Base-by-base conservation (phyloP, 2,797 vertebrate genomes). In the Distichodus sexfasciatus region DNA sequence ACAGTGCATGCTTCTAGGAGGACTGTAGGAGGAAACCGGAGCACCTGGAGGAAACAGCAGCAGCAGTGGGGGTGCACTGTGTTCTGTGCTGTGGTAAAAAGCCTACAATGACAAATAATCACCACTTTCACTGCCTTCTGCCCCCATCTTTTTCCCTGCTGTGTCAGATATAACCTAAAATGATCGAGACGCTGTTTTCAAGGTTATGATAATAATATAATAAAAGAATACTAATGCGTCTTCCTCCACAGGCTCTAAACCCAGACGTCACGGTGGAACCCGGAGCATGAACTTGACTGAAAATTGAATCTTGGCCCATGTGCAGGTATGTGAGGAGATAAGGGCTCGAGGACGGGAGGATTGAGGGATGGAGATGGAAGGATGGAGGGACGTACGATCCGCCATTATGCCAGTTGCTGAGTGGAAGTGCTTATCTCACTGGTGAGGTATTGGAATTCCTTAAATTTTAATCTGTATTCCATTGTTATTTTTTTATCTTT, bases 271-370 rank as follows among this genome's bases (percentile, higher is more conserved):
- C 23, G 41, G 26, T 60, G 26, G 10, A 51, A 72, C 68, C 51
- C 47, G 48, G 48, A 76, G 66, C 50, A 5, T 19, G 26, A 66
- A 68, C 69, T 75, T 44, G n/a, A 24, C 54, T 55, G 59, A 77
- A 78, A 79, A 80, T 79, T 69, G 65, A 82, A 81, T 74, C 67
- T 59, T 66, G 66, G 50, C 59, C 59, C 59, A 9, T 60, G 41
- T 73, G 58, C 55, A 65, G 65, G 50, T 71, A 12, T 74, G 41
- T 64, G 28, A 75, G 43, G 53, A 75, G 55, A 81, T 69, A 80
- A 79, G 58, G 65, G 36, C 33, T 66, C 44, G 44, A 69, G 55
- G n/a, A n/a, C n/a, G n/a, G n/a, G n/a, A n/a, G n/a, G n/a, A 43
- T 33, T 26, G 19, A 12, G 12, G 24, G n/a, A 28, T 7, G 29